phyloP scores from a whole-genome alignment of 2,113 vertebrate genomes.

The Callopanchax toddi region DNA sequence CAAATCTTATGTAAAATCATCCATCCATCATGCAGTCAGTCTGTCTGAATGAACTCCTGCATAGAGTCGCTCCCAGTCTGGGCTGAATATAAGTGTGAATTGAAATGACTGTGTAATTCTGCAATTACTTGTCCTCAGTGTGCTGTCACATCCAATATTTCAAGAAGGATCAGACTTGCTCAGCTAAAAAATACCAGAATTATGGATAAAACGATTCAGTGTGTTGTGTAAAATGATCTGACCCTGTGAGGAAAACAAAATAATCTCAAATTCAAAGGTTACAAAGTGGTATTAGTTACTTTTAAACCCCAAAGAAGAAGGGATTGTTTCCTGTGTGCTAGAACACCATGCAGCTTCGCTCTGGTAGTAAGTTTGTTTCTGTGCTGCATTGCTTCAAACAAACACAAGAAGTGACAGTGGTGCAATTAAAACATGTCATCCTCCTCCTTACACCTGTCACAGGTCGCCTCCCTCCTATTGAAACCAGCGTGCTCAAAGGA shows the following conservation, averaged over 20 bases:
- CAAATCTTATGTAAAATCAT: not conserved
- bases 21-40: slow-evolving; percentile 6
- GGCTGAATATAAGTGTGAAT: slow-evolving; percentile 30
- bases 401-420: slow-evolving; percentile 9
- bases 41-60: slow-evolving; percentile 13
- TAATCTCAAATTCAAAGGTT: not conserved
- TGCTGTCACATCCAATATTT: slow-evolving; percentile 75
- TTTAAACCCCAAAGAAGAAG: no score
- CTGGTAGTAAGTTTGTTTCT: not conserved
- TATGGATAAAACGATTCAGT: slow-evolving; percentile 8
- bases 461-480: slow-evolving; percentile 15
- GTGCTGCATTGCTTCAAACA: not conserved
- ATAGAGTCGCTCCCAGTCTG: slow-evolving; percentile 15
- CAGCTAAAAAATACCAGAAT: slow-evolving; percentile 20
- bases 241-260: not conserved
- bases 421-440: slow-evolving; percentile 38
- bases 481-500: slow-evolving; percentile 23
- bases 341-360: not conserved
- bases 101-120: slow-evolving; percentile 62
- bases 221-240: not conserved
- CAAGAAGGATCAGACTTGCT: slow-evolving; percentile 35
- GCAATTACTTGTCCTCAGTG: slow-evolving; percentile 67
- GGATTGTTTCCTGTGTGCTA: no score
- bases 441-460: slow-evolving; percentile 18
- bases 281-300: not conserved